Percentiles rank a stretch among this genome's conserved stretches.
These are phyloP conservation scores for Campodea augens DNA, from an alignment of 1,140 invertebrate genomes.

Conservation along the genomic window DNA sequence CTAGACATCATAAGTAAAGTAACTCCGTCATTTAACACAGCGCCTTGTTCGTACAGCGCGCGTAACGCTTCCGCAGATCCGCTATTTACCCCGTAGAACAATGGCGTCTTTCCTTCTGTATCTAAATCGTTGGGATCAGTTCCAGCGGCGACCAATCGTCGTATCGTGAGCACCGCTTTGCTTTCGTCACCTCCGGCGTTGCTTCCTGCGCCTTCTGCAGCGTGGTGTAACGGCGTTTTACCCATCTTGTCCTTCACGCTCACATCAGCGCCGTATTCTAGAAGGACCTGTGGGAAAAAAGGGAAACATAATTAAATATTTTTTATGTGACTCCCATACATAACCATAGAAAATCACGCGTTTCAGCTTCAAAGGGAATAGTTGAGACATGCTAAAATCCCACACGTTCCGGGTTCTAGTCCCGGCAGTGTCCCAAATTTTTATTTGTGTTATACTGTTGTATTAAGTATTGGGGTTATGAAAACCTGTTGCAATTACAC, in stretches of 20 bases:
- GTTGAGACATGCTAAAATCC: too few relatives aligned
- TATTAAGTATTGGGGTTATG: too few relatives aligned
- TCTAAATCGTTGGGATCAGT: conserved; percentile 13
- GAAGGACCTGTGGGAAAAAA: conserved; percentile 11
- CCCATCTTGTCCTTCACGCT: conserved; percentile 14
- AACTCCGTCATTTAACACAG: conserved; percentile 14
- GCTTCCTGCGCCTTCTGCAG: conserved; percentile 5
- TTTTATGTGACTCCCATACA: too few relatives aligned
- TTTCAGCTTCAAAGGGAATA: too few relatives aligned
- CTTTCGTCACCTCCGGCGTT: neutral
- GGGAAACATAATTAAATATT: too few relatives aligned
- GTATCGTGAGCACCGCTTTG: conserved; percentile 10
- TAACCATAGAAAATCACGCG: too few relatives aligned
- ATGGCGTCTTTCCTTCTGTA: conserved; percentile 14
- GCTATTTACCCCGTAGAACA: conserved; percentile 15
- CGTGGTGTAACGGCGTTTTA: conserved; percentile 14
- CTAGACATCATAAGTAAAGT: conserved; percentile 12
- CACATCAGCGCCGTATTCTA: conserved; percentile 15
- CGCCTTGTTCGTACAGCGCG: conserved; percentile 14
- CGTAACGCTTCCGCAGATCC: conserved; percentile 15
- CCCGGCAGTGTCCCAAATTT: too few relatives aligned
- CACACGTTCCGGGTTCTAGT: too few relatives aligned
- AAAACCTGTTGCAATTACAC: too few relatives aligned
- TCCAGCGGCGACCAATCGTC: conserved; percentile 13
- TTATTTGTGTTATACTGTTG: too few relatives aligned